Base-by-base conservation (phyloP, 1,140 invertebrate genomes). In the Aphis craccivora region DNA sequence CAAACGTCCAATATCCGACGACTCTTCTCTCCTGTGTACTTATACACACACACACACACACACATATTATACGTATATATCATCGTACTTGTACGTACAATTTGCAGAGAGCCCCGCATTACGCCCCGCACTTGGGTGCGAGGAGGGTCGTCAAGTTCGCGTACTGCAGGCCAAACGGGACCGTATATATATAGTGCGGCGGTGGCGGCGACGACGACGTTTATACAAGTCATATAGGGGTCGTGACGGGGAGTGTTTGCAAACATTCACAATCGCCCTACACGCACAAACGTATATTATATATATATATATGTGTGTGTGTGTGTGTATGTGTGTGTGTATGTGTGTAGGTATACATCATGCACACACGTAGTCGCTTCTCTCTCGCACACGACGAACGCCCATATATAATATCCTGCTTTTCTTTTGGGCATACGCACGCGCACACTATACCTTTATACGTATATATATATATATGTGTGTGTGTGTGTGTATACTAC, bases 181-280 rank as follows among this genome's bases (percentile, higher is more conserved):
- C 14, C 60, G 23, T 55, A 90, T 37, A 53, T 51, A 35, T 51
- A 35, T 23, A 22, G 23, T 30, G n/a, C 35, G 55, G 22, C 45
- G 40, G 43, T 30, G 2, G 18, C 87, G 35, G 30, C 43, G 87
- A 89, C 30, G 86, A 88, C 86, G 48, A 51, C 90, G 90, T 67
- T 91, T 91, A 91, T 81, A 91, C 60, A 92, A 92, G 37, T 92
- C 91, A 53, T 92, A 60, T 37, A 81, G 91, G 83, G 76, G 76
- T 84, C 43, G 76, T 92, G 76, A 84, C 91, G 90, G 90, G 76
- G 81, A 53, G 91, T 92, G 91, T 92, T 92, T 92, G 91, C 91
- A 92, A 92, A 92, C 91, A 92, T 92, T 92, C 91, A 83, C 90
- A 91, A 81, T 91, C 67, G 90, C 76, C 76, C 90, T 81, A 48